These are phyloP conservation scores for Gallinago stenura DNA, from an alignment of 2,797 vertebrate species.

Conservation along the genomic window DNA sequence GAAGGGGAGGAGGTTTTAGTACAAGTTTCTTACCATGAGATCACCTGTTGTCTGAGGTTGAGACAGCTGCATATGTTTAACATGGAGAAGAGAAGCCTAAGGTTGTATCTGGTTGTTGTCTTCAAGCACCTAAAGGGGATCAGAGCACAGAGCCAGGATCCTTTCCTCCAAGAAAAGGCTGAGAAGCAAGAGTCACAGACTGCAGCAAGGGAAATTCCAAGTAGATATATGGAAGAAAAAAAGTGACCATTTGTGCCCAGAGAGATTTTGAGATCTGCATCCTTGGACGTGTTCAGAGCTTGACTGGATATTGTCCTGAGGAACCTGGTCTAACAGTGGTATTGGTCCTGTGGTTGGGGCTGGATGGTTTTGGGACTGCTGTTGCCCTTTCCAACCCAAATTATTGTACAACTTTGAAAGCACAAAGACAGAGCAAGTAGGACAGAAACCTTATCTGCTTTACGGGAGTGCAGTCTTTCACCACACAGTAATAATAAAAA, in stretches of 20 bases:
- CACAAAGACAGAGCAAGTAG: not conserved
- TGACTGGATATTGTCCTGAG: not conserved
- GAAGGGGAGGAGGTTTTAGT: not conserved
- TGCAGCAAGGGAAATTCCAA: not conserved
- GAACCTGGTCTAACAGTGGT: not conserved
- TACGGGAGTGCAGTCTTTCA: accelerated
- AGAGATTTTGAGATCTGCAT: not conserved
- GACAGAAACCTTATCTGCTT: not conserved
- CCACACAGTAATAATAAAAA: not conserved
- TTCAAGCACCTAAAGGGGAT: not conserved
- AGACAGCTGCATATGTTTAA: not conserved
- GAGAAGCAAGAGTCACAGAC: not conserved
- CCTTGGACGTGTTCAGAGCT: not conserved
- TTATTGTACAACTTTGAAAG: not conserved
- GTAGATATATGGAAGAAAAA: not conserved
- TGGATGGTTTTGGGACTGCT: not conserved
- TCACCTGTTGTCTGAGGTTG: not conserved
- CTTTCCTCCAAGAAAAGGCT: not conserved
- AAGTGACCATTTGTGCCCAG: not conserved
- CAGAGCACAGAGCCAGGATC: not conserved
- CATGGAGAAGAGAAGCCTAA: not conserved
- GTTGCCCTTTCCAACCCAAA: not conserved
- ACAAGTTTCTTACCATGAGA: not conserved
- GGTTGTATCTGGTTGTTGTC: not conserved
- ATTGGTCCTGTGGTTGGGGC: not conserved